Evolutionary conservation across 30 jellyfish, hydroid and myxozoan genomes (phyloP), one percentile per base, ranked within the genome.

Genomic region (Nemopilema nomurai): DNA sequence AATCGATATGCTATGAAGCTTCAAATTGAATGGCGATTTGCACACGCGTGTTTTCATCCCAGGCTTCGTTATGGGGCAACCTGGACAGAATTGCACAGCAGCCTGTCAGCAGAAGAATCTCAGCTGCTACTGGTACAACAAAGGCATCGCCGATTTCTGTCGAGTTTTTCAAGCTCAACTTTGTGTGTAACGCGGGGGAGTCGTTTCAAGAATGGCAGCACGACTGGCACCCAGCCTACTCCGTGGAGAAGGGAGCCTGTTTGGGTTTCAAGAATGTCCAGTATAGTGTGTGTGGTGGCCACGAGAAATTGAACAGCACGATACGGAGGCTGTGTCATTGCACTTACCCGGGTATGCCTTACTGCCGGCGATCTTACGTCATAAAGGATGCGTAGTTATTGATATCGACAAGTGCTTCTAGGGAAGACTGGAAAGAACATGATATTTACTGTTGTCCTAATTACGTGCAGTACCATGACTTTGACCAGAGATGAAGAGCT

Each of bases 171-270:
- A n/a, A n/a, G n/a, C n/a, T n/a, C n/a, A n/a, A n/a, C n/a, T n/a
- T n/a, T 13, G 57, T 41, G 57, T 41, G 9, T 3, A 41, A 41
- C 57, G 57, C 57, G 13, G 13, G 9, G 57, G 13, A 6, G 57
- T 13, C 57, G 6, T 41, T 28, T 62, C 80, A 76, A 28, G 23
- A n/a, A 20, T 71, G 92, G 86, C 27, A 6, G 20, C 51, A 71
- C n/a, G 86, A 71, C 28, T 83, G 92, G 92, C 92, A 83, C 24
- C 92, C 92, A 1, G 92, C 92, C 0, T 71, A 28, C 33, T 53
- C 66, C 0, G 33, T 25, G 6, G 30, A 71, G 24, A 41, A 57
- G 16, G 18, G 33, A 1, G n/a, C 62, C 30, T 83, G 92, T 71
- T 68, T 73, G 29, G 92, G 92, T 0, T 83, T 18, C 29, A 53